Base-by-base conservation (phyloP, 2,888 invertebrate species). In the Drosophila algonquin region DNA sequence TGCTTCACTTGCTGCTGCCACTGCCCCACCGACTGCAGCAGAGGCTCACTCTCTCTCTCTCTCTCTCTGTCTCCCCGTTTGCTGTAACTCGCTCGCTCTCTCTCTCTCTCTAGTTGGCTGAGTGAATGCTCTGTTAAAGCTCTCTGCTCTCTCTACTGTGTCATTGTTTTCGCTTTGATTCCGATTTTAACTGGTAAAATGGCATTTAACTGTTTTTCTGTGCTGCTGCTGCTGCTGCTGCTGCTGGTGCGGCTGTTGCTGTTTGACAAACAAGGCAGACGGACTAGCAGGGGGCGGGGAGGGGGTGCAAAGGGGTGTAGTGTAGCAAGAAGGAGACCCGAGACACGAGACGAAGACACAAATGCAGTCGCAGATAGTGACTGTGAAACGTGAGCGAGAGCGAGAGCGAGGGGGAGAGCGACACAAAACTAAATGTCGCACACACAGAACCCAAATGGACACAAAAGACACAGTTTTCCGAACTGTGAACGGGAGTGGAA, bases 161-260 rank as follows among this genome's bases (percentile, higher is more conserved):
- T 89, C 90, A 89, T 89, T 89, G 89, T 89, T 90, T 90, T 89
- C 90, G 90, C 90, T 87, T 87, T 89, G 90, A 89, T 86, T 90
- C 87, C 80, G 89, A 89, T 86, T 72, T 89, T 90, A 86, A 89
- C 85, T 85, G 87, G 87, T 89, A 89, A 85, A 87, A 87, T 87
- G 87, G 85, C 89, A 86, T 87, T 86, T 89, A 87, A 87, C 90
- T 87, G 90, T 83, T 84, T 89, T 82, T 81, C 77, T 72, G 72
- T 40, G 40, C 14, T 40, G 40, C 40, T n/a, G 32, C 32, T 3
- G 14, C 35, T 5, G 35, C 32, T 3, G 32, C 35, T 40, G 72
- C 59, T 73, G 73, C 72, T 72, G 53, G n/a, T n/a, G n/a, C 32
- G 10, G 32, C 35, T 40, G 72, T 64, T 73, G 73, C 72, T 72